Conservation (phyloP, 2,797 vertebrate genomes). For the Prionace glauca region DNA sequence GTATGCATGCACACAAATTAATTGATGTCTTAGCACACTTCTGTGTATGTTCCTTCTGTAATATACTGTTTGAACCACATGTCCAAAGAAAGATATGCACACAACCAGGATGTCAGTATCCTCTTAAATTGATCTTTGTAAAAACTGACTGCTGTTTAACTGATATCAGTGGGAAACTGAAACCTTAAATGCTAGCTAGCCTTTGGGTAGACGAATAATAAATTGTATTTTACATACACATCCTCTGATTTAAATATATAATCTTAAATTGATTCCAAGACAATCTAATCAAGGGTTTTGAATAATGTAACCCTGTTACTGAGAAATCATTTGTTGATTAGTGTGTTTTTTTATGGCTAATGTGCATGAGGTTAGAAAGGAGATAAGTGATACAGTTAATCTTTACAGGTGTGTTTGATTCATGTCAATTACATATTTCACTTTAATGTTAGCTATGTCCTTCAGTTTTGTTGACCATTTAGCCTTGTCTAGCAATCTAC, state of each 20-base stretch:
- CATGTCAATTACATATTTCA: not conserved
- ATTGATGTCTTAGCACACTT: not conserved
- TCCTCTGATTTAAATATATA: not conserved
- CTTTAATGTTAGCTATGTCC: not conserved
- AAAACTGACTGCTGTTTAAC: not conserved
- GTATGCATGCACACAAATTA: not conserved
- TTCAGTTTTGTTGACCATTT: not conserved
- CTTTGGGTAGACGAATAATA: not conserved
- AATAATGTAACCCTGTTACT: not conserved
- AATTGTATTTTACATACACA: not conserved
- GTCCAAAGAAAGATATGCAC: not conserved
- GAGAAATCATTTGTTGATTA: constrained; percentile 9
- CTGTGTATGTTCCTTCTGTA: not conserved
- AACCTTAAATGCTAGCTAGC: not conserved
- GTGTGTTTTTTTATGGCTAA: not conserved
- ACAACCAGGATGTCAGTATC: not conserved
- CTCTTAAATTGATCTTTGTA: not conserved
- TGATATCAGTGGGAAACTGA: not conserved
- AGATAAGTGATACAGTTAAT: not conserved
- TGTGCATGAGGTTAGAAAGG: not conserved
- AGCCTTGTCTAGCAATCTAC: not conserved
- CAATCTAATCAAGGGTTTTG: not conserved
- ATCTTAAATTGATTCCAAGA: not conserved
- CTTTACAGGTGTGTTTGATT: not conserved
- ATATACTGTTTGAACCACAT: not conserved